Evolutionary conservation across 2,888 invertebrate genomes (phyloP), one percentile per base, ranked within the genome.

Genomic region (Baronia brevicornis): DNA sequence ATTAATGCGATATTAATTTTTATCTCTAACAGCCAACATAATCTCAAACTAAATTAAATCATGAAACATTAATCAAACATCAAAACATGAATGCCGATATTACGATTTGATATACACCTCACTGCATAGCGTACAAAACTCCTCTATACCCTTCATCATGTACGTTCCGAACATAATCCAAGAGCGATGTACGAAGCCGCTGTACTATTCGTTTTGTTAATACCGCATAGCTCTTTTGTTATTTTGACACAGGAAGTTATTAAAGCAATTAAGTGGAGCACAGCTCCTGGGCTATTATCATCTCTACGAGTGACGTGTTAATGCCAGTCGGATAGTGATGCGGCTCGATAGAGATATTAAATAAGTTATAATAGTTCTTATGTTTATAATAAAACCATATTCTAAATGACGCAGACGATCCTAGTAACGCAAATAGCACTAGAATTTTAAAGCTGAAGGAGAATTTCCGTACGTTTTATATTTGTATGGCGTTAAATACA

Each of bases 221-320:
- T 74, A 73, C 66, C 62, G 65, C 67, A 59, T 58, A 50, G 70
- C 70, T 80, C 82, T 78, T 79, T 84, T 84, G 84, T 84, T 84
- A 84, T 84, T 84, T 84, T 82, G 84, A 84, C 82, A 79, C 84
- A 84, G 84, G 84, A 84, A 84, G 82, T 80, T 82, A 82, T 84
- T 84, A 84, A 78, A 84, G 82, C 77, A 84, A 84, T 84, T 84
- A 84, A 82, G 69, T 70, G 71, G 72, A 70, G 74, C 73, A 75
- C 74, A 71, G 71, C 74, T 75, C 71, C 70, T 72, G 72, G 43
- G 60, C 75, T 77, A 82, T 82, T 80, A 82, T 80, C 77, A 77
- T 75, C 75, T 74, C 72, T 66, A 71, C 63, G 68, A 75, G 65
- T 82, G 84, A 84, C 80, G 82, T 78, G 82, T 78, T 82, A 82